phyloP scores from a whole-genome alignment of 2,888 invertebrate species.

The Mechanitis messenoides region DNA sequence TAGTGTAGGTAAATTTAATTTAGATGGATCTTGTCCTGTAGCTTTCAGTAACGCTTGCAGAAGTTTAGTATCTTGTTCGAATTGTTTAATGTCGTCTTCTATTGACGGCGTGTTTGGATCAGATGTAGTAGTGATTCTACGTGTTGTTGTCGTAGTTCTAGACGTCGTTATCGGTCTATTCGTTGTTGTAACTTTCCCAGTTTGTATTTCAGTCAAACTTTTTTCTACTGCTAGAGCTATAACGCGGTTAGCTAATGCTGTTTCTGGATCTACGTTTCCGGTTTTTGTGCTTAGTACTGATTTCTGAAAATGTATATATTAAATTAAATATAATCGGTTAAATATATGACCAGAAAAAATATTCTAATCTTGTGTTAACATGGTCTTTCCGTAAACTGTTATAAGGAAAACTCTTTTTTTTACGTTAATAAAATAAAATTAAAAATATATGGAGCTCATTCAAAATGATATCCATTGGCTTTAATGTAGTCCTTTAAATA shows the following conservation, averaged over 20 bases:
- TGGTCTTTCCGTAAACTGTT: no score
- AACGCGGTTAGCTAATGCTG: constrained; percentile 71
- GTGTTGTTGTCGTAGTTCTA: constrained; percentile 44
- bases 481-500: no score
- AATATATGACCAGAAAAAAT: background rate
- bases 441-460: no score
- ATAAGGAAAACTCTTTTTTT: no score
- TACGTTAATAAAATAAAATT: no score
- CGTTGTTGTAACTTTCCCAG: constrained; percentile 41
- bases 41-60: constrained; percentile 67
- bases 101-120: constrained; percentile 54
- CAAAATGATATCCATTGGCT: no score
- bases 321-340: background rate
- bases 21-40: constrained; percentile 67
- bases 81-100: constrained; percentile 69
- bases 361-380: background rate
- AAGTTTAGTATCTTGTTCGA: constrained; percentile 69
- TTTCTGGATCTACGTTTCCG: constrained; percentile 61
- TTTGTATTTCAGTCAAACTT: constrained; percentile 66
- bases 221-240: constrained; percentile 74
- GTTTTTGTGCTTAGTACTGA: constrained; percentile 59
- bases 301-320: constrained; percentile 54
- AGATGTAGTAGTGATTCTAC: constrained; percentile 41
- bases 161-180: constrained; percentile 45
- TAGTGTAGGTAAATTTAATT: constrained; percentile 65